Evolutionary conservation across 2,797 vertebrate species (phyloP).

Genomic region (Emys orbicularis): DNA sequence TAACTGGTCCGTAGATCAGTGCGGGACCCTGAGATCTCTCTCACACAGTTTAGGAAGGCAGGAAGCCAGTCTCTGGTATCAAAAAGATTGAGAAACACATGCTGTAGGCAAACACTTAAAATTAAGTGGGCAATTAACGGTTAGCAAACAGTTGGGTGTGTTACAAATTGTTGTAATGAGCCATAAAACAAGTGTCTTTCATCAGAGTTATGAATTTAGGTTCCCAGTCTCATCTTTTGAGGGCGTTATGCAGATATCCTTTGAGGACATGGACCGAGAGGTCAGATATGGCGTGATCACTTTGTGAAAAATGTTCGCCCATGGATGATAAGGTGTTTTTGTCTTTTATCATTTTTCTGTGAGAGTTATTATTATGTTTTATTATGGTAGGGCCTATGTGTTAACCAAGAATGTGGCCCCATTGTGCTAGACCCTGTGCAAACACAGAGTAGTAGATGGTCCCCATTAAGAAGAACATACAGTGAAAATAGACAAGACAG

Average conservation of each 20-base stretch:
- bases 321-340: too few relatives aligned
- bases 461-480: too few relatives aligned
- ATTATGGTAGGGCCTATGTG: too few relatives aligned
- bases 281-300: background rate
- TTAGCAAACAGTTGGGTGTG: background rate
- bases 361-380: too few relatives aligned
- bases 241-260: background rate
- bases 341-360: too few relatives aligned
- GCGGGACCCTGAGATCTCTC: background rate
- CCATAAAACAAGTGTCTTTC: background rate
- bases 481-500: too few relatives aligned
- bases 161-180: background rate
- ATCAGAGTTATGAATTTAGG: background rate
- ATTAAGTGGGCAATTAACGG: background rate
- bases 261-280: background rate
- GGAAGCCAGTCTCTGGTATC: background rate
- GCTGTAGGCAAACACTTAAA: background rate
- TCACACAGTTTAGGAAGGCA: background rate
- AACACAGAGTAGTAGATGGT: too few relatives aligned
- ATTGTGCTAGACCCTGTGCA: too few relatives aligned
- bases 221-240: background rate
- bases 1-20: background rate
- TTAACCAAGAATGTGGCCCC: too few relatives aligned
- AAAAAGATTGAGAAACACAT: background rate
- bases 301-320: background rate